A percentile compares a stretch with the other conserved stretches of the same genome.
Evolutionary conservation across 1,140 invertebrate species (phyloP).

Genomic region (Anoplophora glabripennis): DNA sequence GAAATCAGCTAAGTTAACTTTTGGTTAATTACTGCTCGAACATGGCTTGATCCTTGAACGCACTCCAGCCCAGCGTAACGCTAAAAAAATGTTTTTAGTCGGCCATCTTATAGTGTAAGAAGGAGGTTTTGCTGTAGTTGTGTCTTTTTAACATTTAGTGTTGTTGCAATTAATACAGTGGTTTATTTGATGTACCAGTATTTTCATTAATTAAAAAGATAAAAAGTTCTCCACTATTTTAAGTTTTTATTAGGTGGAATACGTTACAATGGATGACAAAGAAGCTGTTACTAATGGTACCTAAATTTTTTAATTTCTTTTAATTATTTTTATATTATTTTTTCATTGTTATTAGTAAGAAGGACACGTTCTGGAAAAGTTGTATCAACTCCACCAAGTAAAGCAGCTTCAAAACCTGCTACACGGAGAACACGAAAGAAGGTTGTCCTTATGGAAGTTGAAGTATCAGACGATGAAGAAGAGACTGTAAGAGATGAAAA

Average conservation of each 20-base stretch:
- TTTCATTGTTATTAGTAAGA: constrained; percentile 15
- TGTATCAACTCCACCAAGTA: constrained; percentile 23
- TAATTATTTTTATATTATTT: background rate
- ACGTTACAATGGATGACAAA: background rate
- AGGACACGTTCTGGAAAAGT: constrained; percentile 40
- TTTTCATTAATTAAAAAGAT: no score
- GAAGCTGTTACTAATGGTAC: background rate
- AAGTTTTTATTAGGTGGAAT: no score
- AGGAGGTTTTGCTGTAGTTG: background rate
- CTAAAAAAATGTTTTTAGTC: no score
- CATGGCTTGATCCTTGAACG: no score
- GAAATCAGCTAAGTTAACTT: no score
- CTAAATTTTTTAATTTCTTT: background rate
- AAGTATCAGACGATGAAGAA: constrained; percentile 45
- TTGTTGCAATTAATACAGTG: background rate
- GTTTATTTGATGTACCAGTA: no score
- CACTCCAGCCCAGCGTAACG: no score
- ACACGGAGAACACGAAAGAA: constrained; percentile 41
- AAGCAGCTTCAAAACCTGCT: constrained; percentile 22
- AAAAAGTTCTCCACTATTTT: no score
- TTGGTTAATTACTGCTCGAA: no score
- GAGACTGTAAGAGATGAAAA: constrained; percentile 18
- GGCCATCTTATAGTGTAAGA: no score
- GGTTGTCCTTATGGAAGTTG: constrained; percentile 43
- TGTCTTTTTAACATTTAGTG: background rate